These are phyloP conservation scores for Auanema sp. DNA, from an alignment of 2,888 invertebrate species.

Conservation along the genomic window DNA sequence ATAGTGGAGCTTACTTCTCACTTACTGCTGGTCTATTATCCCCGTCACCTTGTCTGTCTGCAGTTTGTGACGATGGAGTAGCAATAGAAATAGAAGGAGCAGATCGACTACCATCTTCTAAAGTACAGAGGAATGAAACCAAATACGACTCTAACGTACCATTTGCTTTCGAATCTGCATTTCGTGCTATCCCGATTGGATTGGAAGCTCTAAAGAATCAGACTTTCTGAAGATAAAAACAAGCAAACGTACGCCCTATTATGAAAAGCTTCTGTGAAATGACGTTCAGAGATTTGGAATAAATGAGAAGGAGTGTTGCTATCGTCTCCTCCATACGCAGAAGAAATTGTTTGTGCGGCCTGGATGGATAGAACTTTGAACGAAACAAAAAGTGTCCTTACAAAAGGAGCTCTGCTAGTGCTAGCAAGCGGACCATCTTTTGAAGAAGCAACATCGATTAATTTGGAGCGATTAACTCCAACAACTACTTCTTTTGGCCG, in stretches of 20 bases:
- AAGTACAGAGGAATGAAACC: too few relatives aligned
- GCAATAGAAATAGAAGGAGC: too few relatives aligned
- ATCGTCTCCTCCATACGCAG: slow-evolving; percentile 16
- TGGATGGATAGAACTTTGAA: too few relatives aligned
- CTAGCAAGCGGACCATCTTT: too few relatives aligned
- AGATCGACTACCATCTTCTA: too few relatives aligned
- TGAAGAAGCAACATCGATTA: too few relatives aligned
- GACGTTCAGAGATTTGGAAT: slow-evolving; percentile 44
- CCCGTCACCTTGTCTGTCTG: slow-evolving; percentile 9
- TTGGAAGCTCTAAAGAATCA: slow-evolving; percentile 12
- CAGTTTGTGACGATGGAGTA: too few relatives aligned
- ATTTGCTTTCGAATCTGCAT: slow-evolving; percentile 6
- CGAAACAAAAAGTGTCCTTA: too few relatives aligned
- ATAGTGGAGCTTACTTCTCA: background rate
- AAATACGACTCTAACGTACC: too few relatives aligned
- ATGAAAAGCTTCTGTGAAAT: slow-evolving; percentile 43
- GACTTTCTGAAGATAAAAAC: background rate
- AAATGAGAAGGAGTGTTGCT: background rate
- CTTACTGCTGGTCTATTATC: slow-evolving; percentile 46
- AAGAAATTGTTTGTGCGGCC: background rate
- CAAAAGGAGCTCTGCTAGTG: too few relatives aligned
- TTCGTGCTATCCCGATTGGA: slow-evolving; percentile 20
- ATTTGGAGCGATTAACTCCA: too few relatives aligned
- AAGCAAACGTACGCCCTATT: slow-evolving; percentile 12
- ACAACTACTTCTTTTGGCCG: too few relatives aligned